Percentiles rank a stretch among this genome's conserved stretches.
Conservation (phyloP, 1,140 invertebrate genomes). For the Condylostylus longicornis region DNA sequence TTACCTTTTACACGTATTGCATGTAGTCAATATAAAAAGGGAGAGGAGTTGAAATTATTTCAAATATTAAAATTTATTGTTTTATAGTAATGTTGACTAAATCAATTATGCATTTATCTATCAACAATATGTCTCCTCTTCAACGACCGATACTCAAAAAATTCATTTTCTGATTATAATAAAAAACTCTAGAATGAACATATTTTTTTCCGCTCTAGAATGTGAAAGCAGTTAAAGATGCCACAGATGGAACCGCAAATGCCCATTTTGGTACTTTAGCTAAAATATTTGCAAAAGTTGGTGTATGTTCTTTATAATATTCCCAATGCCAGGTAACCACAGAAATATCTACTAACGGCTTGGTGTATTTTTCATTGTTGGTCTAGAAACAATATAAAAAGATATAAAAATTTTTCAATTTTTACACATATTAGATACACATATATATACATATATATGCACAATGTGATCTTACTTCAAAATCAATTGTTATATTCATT, state of each 20-base stretch:
- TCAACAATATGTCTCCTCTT: neutral
- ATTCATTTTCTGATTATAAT: neutral
- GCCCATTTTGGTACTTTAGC: constrained; percentile 26
- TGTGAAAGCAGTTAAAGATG: constrained; percentile 18
- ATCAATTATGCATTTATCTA: neutral
- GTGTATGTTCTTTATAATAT: constrained; percentile 14
- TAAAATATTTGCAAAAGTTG: constrained; percentile 19
- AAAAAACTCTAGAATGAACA: neutral
- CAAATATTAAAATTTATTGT: neutral
- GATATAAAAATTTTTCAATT: constrained; percentile 1
- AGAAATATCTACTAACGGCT: constrained; percentile 17
- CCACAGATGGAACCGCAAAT: constrained; percentile 19
- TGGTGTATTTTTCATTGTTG: neutral
- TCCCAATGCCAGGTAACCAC: constrained; percentile 19
- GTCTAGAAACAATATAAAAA: constrained; percentile 3
- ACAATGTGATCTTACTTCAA: constrained; percentile 10
- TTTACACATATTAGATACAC: neutral
- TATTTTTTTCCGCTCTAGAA: constrained; percentile 14
- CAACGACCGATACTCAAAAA: neutral
- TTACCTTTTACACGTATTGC: too few relatives aligned
- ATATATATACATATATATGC: neutral
- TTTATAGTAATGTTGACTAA: neutral
- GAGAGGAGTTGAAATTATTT: too few relatives aligned
- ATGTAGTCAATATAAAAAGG: too few relatives aligned
- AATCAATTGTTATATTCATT: constrained; percentile 17